Conservation (phyloP, 2,113 vertebrate species). For the Mixornis gularis region DNA sequence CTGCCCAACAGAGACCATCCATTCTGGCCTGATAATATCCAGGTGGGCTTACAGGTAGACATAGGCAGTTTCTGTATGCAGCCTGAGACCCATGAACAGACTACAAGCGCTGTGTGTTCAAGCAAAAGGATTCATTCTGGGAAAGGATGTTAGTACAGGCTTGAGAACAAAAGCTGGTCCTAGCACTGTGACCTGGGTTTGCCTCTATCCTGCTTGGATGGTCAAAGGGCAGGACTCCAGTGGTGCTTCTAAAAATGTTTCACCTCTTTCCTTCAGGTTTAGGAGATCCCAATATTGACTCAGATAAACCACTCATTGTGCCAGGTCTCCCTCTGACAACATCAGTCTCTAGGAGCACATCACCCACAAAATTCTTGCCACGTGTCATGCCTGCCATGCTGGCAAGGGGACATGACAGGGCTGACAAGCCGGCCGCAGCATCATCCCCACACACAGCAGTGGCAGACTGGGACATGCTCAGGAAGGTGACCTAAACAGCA, state of each 20-base stretch:
- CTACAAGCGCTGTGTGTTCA: neutral
- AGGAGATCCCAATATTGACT: neutral
- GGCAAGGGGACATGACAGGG: accelerated
- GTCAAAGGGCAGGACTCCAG: neutral
- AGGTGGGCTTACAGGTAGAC: neutral
- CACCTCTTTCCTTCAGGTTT: neutral
- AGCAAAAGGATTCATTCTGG: neutral
- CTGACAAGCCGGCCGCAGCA: neutral
- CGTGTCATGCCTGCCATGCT: neutral
- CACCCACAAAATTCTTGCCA: neutral
- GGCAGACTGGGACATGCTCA: neutral
- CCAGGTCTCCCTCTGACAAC: neutral
- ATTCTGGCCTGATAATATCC: neutral
- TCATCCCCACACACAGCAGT: neutral
- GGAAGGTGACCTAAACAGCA: neutral
- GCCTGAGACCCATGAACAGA: neutral
- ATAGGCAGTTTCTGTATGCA: neutral
- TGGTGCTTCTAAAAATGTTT: neutral
- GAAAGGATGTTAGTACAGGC: neutral
- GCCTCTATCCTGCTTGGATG: neutral
- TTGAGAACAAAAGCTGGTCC: neutral
- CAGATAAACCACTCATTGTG: neutral
- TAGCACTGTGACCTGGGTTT: neutral
- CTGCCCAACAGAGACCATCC: neutral
- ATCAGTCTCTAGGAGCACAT: neutral